Evolutionary conservation across 2,113 vertebrate genomes (phyloP).

Genomic region (Tylochromis polylepis): DNA sequence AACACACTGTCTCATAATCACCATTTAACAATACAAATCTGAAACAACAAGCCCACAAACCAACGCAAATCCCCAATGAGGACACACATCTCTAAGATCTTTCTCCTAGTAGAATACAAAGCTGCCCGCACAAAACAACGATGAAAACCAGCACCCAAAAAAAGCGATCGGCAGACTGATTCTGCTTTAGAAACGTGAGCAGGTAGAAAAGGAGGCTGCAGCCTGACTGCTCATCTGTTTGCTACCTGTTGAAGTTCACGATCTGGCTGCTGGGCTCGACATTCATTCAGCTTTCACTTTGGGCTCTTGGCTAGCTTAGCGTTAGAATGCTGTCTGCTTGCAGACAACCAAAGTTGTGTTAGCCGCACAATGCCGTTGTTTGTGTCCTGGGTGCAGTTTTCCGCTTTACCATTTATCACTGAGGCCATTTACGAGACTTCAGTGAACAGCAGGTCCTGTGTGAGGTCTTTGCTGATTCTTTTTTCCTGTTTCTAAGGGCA

Average conservation of each 20-base stretch:
- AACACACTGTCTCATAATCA: not conserved
- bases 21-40: not conserved
- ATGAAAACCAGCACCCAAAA: not conserved
- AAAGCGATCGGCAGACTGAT: not conserved
- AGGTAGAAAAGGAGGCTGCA: not conserved
- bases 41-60: not conserved
- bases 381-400: not conserved
- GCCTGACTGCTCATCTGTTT: not conserved
- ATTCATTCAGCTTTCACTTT: not conserved
- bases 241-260: not conserved
- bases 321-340: not conserved
- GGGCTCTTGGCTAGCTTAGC: not conserved
- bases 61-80: not conserved
- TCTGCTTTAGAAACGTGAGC: not conserved
- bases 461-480: not conserved
- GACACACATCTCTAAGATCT: not conserved
- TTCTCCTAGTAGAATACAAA: not conserved
- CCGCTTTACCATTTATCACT: not conserved
- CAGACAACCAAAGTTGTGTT: not conserved
- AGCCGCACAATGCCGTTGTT: fast-evolving
- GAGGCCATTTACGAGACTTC: not conserved
- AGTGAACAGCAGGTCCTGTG: fast-evolving
- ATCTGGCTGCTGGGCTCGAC: not conserved
- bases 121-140: not conserved
- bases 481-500: not conserved